Evolutionary conservation across 2,888 invertebrate species (phyloP), one percentile per base, ranked within the genome.

Genomic region (Protophormia terraenovae): DNA sequence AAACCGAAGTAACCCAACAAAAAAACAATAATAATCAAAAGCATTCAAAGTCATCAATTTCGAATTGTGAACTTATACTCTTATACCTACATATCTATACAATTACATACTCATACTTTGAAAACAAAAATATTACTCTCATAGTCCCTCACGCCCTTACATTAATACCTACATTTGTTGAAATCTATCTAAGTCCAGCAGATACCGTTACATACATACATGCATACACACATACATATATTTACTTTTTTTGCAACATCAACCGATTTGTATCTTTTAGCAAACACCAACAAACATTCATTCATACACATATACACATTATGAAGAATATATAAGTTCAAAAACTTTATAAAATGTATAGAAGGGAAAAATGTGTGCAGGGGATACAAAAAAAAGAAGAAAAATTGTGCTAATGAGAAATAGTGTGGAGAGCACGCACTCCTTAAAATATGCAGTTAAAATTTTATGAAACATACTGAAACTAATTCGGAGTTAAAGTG

Each of bases 31-130:
- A 84, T 78, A 83, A 83, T 83, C 86, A 77, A 80, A 80, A 85
- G 66, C 86, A 84, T 86, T 86, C 80, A 81, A 84, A 87, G 83
- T 86, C 87, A 86, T 87, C 87, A 86, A 87, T 86, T 87, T 87
- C 83, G 69, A 83, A 87, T 88, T 87, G 87, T 80, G 80, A 85
- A 72, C 73, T 69, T 38, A 67, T 53, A 53, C 53, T n/a, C n/a
- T n/a, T n/a, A 50, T 3, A 41, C 41, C 73, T 14, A 14, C 41
- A 45, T 7, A 16, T 12, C 19, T n/a, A 32, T 5, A 32, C 32
- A 55, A 27, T 14, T 58, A 60, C 38, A 4, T 62, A 62, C 62
- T 16, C 5, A 16, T 32, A 22, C 53, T n/a, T 10, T n/a, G n/a
- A n/a, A n/a, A n/a, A 22, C 53, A 41, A 14, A 72, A 3, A 6